Evolutionary conservation across 1,140 invertebrate genomes (phyloP), one percentile per base, ranked within the genome.

Genomic region (Drepana arcuata): DNA sequence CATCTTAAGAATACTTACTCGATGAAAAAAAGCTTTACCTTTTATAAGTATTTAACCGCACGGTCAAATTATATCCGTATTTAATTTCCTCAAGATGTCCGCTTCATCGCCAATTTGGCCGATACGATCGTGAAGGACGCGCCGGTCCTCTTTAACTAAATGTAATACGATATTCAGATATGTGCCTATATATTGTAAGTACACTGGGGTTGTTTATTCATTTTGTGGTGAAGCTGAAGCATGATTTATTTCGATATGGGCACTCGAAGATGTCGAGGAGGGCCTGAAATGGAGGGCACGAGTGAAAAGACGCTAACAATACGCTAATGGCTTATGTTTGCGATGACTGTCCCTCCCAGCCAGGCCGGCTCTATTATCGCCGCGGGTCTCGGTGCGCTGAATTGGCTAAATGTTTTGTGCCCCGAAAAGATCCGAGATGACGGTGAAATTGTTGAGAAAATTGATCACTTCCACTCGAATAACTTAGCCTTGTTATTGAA

Each of bases 351-450:
- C 67, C 72, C 59, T 63, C 59, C 48, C 55, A 57, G 59, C 55
- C 72, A 66, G 68, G n/a, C 71, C 64, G 58, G 55, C 56, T 64
- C 62, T 71, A 77, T 80, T 77, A 77, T 77, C 59, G 71, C 56
- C 44, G 54, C 45, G 52, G 62, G 55, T 47, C 65, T 48, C 63
- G 55, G 64, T 63, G 57, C 63, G 71, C 70, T 78, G 72, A 78
- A 78, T 78, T 78, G 71, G 70, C 71, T 71, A 74, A 81, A 81
- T 77, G 71, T 75, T 74, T 81, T 81, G 66, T 77, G 64, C 60
- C 49, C 47, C 48, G 61, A 75, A 77, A 78, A 81, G 70, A 72
- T 77, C 75, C 52, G 55, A 78, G 68, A 75, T 68, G 70, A 74
- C 64, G 68, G 64, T 66, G 69, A 78, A 78, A 81, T 74, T 75